These are phyloP conservation scores for fruit fly (Drosophila melanogaster) DNA, from an alignment of 1,140 invertebrate genomes.

Conservation along the genomic window Release_6_plus_ISO1_MT NT_037436.4:18243501-18244000, in stretches of 20 bases:
- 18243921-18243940: constrained; percentile 10
- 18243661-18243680: constrained; percentile 71
- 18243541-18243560: constrained; percentile 82
- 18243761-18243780: constrained; percentile 4
- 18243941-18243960: constrained; percentile 27
- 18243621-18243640: constrained; percentile 38
- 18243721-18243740: constrained; percentile 58
- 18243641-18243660: constrained; percentile 78
- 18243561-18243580: constrained; percentile 77
- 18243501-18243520: constrained; percentile 47
- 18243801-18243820: constrained; percentile 78
- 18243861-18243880: constrained; percentile 84
- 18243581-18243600: constrained; percentile 75
- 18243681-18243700: constrained; percentile 83
- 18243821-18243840: constrained; percentile 25
- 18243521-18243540: constrained; percentile 80
- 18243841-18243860: constrained; percentile 72
- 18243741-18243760: constrained; percentile 70
- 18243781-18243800: constrained; percentile 56
- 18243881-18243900: constrained; percentile 64
- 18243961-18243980: constrained; percentile 67
- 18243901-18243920: constrained; percentile 40
- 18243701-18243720: constrained; percentile 80
- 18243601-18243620: constrained; percentile 17
- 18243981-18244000: constrained; percentile 43